Conservation (phyloP, 2,113 vertebrate species). For the Phaethon lepturus region DNA sequence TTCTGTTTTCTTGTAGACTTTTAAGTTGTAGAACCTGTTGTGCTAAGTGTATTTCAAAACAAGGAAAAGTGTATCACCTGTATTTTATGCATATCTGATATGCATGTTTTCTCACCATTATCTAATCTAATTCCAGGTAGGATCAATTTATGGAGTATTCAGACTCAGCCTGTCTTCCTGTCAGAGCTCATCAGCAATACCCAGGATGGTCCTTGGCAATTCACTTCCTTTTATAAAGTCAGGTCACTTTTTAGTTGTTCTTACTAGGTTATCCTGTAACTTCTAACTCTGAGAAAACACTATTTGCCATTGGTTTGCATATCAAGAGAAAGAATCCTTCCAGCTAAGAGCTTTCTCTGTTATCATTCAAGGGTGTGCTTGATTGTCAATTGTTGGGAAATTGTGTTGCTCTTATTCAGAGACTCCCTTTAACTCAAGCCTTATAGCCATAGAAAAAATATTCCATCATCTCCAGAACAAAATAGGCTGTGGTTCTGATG, state of each 20-base stretch:
- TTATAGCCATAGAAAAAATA: neutral
- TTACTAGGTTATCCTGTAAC: neutral
- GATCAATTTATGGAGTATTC: neutral
- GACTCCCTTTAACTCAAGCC: neutral
- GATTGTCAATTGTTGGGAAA: neutral
- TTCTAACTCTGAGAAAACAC: neutral
- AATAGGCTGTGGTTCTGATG: neutral
- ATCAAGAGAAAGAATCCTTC: neutral
- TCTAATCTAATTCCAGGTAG: neutral
- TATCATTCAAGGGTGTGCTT: neutral
- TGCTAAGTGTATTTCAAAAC: neutral
- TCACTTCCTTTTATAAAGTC: neutral
- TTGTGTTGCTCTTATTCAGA: neutral
- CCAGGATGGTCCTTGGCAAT: neutral
- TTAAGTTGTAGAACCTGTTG: neutral
- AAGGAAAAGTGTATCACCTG: neutral
- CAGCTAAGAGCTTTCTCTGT: neutral
- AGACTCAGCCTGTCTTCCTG: neutral
- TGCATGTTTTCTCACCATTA: neutral
- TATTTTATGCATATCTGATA: neutral
- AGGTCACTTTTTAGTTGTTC: neutral
- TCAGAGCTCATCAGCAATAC: neutral
- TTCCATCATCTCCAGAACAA: neutral
- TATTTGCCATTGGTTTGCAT: neutral
- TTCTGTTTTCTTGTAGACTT: neutral